These are phyloP conservation scores for Phacellophora camtschatica DNA, from an alignment of 30 jellyfish, hydroid and myxozoan genomes.

Conservation along the genomic window DNA sequence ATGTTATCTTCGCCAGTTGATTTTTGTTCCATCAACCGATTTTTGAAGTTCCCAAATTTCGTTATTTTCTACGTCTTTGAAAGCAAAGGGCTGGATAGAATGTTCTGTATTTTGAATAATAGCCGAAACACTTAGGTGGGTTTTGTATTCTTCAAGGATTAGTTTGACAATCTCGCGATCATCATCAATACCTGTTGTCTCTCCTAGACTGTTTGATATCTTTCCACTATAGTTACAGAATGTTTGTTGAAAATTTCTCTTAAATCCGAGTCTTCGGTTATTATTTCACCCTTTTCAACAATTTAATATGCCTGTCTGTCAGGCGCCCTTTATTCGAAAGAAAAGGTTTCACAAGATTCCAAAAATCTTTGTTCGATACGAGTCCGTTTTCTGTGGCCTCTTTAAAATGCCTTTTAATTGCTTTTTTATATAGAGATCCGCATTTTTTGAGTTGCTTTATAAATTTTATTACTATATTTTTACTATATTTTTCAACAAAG, in stretches of 20 bases:
- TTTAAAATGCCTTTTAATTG: not conserved
- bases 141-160: too few relatives aligned
- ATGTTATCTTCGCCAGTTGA: too few relatives aligned
- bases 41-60: too few relatives aligned
- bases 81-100: too few relatives aligned
- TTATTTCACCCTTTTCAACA: not conserved
- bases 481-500: not conserved
- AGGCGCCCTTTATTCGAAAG: too few relatives aligned
- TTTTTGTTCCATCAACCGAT: too few relatives aligned
- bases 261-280: slow-evolving; percentile 3
- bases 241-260: slow-evolving; percentile 30
- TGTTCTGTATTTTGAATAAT: too few relatives aligned
- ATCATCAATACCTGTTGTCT: not conserved
- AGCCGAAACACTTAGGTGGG: too few relatives aligned
- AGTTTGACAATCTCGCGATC: not conserved
- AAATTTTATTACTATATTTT: not conserved
- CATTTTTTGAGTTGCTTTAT: not conserved
- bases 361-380: not conserved
- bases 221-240: not conserved
- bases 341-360: slow-evolving; percentile 2
- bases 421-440: not conserved
- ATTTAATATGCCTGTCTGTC: too few relatives aligned
- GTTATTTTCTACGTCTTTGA: too few relatives aligned
- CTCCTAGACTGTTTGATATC: slow-evolving; percentile 9
- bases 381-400: not conserved